A percentile compares a stretch with the other conserved stretches of the same genome.
phyloP scores from a whole-genome alignment of 2,113 vertebrate genomes.

The Anarrhichthys ocellatus region DNA sequence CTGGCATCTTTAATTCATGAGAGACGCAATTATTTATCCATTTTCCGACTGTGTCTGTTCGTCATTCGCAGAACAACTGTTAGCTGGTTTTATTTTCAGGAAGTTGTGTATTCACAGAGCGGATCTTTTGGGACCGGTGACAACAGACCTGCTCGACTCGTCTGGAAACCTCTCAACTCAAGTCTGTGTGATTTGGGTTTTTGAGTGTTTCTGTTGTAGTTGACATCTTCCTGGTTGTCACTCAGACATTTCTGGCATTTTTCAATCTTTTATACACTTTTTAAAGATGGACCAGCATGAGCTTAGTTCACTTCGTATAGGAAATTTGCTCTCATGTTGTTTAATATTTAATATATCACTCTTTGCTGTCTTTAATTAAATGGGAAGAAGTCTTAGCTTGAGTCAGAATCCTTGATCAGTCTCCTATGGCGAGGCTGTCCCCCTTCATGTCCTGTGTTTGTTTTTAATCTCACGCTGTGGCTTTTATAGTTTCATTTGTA shows the following conservation, averaged over 20 bases:
- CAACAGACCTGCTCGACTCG: constrained; percentile 17
- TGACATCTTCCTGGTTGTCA: not conserved
- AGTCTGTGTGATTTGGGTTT: not conserved
- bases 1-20: constrained; percentile 68
- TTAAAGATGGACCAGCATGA: not conserved
- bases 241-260: not conserved
- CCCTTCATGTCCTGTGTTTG: constrained; percentile 7
- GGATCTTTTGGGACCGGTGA: constrained; percentile 49
- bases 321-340: not conserved
- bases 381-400: constrained; percentile 10
- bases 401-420: constrained; percentile 42
- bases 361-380: constrained; percentile 22
- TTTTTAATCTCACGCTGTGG: constrained; percentile 21
- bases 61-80: constrained; percentile 10
- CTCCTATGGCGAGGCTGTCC: constrained; percentile 1
- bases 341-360: constrained; percentile 23
- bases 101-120: constrained; percentile 49
- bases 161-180: constrained; percentile 13
- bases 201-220: not conserved
- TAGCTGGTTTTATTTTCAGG: constrained; percentile 45
- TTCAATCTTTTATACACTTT: not conserved
- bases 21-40: constrained; percentile 60
- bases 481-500: constrained; percentile 36
- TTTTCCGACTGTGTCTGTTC: constrained; percentile 43
- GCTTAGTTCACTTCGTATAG: not conserved